phyloP scores from a whole-genome alignment of 2,888 invertebrate species.

The Celastrina argiolus region DNA sequence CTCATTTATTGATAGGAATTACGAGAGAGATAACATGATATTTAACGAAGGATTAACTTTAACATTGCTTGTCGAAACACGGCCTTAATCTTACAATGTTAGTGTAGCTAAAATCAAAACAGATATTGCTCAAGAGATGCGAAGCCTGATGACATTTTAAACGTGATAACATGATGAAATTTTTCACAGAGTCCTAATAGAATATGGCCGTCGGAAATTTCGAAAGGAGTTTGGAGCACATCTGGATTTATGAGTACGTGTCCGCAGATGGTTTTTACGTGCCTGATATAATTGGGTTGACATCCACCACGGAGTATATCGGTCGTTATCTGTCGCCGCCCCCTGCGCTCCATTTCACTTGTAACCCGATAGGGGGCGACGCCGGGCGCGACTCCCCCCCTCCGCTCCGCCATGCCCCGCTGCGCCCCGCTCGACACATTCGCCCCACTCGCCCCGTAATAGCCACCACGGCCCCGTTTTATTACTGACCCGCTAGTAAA shows the following conservation, averaged over 20 bases:
- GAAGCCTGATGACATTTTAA: no score
- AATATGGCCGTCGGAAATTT: background rate
- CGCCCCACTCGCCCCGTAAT: constrained; percentile 62
- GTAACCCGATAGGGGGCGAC: constrained; percentile 77
- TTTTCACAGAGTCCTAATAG: background rate
- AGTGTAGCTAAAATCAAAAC: no score
- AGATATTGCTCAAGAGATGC: no score
- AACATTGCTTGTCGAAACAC: no score
- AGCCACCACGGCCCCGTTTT: constrained; percentile 74
- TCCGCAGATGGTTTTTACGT: constrained; percentile 29
- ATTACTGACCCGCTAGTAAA: constrained; percentile 78
- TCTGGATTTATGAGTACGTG: constrained; percentile 19
- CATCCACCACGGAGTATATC: constrained; percentile 65
- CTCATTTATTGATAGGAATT: no score
- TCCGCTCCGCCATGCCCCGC: background rate
- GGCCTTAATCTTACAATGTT: no score
- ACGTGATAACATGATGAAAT: background rate
- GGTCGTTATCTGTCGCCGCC: constrained; percentile 74
- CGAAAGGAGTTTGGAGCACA: constrained; percentile 1
- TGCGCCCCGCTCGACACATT: background rate
- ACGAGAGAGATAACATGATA: no score
- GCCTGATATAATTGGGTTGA: constrained; percentile 52
- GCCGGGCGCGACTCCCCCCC: constrained; percentile 50
- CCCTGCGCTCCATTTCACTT: constrained; percentile 73
- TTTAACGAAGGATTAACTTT: no score